Percentiles rank a stretch among this genome's conserved stretches.
Conservation (phyloP, 2,797 vertebrate genomes). For the Gallinago solitaria region DNA sequence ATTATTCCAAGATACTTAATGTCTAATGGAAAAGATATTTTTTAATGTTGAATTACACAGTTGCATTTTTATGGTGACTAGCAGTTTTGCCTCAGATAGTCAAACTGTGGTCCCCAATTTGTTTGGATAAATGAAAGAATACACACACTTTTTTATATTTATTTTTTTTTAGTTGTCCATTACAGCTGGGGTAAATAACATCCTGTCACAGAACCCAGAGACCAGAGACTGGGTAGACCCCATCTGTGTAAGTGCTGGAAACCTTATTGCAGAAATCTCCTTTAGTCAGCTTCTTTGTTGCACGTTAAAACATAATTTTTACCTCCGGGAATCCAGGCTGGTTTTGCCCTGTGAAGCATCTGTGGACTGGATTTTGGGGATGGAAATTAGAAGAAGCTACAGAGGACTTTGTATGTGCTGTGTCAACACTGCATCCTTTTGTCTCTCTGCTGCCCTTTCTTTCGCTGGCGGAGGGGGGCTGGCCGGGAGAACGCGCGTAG, state of each 20-base stretch:
- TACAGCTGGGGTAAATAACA: slow-evolving; percentile 5
- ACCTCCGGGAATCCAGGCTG: slow-evolving; percentile 11
- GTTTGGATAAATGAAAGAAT: background rate
- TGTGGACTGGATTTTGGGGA: background rate
- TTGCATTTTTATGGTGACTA: background rate
- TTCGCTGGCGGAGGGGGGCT: background rate
- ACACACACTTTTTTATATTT: accelerated
- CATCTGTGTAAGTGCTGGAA: background rate
- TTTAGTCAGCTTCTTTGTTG: slow-evolving; percentile 26
- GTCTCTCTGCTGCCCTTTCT: background rate
- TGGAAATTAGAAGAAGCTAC: background rate
- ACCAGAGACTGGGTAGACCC: background rate
- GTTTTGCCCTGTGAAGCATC: slow-evolving; percentile 9
- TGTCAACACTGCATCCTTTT: background rate
- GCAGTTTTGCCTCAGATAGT: background rate
- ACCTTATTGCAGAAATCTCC: slow-evolving; percentile 26
- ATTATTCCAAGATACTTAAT: background rate
- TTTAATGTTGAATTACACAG: background rate
- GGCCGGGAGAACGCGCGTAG: background rate
- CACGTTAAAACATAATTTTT: background rate
- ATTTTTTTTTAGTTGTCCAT: background rate
- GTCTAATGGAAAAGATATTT: slow-evolving; percentile 1
- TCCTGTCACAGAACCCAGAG: slow-evolving; percentile 3
- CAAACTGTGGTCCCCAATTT: background rate
- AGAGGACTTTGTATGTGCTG: background rate